Evolutionary conservation across 2,797 vertebrate species (phyloP).

Genomic region (Aulostomus chinensis): DNA sequence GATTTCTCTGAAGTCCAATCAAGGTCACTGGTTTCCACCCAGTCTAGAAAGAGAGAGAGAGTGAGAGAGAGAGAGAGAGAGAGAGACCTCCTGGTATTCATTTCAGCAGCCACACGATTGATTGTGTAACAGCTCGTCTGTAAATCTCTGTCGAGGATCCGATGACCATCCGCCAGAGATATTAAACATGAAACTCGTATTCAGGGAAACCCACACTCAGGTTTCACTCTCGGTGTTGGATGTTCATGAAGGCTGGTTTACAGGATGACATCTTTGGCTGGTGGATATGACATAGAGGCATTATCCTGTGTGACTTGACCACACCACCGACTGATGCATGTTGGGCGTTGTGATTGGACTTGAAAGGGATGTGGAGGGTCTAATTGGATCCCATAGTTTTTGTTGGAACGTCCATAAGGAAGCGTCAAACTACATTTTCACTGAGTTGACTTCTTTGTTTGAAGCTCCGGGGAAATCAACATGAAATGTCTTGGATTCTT

Average conservation of each 20-base stretch:
- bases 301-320: no score
- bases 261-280: no score
- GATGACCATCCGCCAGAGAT: background rate
- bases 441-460: no score
- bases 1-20: constrained; percentile 4
- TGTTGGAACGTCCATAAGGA: background rate
- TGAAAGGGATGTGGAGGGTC: no score
- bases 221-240: constrained; percentile 4
- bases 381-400: no score
- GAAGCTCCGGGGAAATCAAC: no score
- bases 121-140: constrained; percentile 8
- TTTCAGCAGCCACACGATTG: constrained; percentile 18
- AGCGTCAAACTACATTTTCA: no score
- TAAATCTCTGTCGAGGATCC: constrained; percentile 13
- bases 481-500: no score
- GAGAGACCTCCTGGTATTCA: constrained; percentile 18
- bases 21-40: constrained; percentile 37
- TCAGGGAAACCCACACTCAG: constrained; percentile 6
- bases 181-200: constrained; percentile 3
- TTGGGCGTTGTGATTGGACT: no score
- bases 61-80: no score
- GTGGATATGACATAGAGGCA: no score
- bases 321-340: background rate
- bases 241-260: background rate
- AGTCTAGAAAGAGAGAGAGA: no score